phyloP scores from a whole-genome alignment of 2,888 invertebrate genomes.

The Epinotia brunnichana region DNA sequence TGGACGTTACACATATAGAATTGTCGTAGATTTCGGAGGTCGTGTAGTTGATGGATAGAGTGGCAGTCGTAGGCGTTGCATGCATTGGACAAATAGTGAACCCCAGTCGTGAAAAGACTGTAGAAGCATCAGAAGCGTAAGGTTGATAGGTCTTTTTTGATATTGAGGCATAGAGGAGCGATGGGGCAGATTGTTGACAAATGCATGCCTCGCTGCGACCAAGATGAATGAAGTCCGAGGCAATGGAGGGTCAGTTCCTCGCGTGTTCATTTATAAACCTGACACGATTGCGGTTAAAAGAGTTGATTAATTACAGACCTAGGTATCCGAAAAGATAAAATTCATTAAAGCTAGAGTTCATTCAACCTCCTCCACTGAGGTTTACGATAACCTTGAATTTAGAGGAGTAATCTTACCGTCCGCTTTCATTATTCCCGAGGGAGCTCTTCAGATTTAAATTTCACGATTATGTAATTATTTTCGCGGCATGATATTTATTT shows the following conservation, averaged over 20 bases:
- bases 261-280: constrained; percentile 22
- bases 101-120: neutral
- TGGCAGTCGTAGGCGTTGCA: constrained; percentile 45
- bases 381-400: constrained; percentile 8
- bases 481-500: neutral
- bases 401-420: constrained; percentile 9
- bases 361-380: neutral
- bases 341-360: neutral
- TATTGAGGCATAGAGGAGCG: neutral
- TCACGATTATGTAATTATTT: neutral
- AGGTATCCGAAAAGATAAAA: neutral
- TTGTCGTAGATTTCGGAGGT: constrained; percentile 5
- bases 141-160: constrained; percentile 7
- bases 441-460: constrained; percentile 1
- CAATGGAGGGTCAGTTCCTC: constrained; percentile 8
- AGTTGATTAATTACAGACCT: constrained; percentile 19
- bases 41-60: constrained; percentile 44
- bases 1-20: constrained; percentile 16
- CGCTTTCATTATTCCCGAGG: constrained; percentile 9
- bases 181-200: constrained; percentile 46
- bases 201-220: constrained; percentile 42
- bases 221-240: constrained; percentile 42
- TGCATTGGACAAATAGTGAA: constrained; percentile 46
- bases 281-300: constrained; percentile 17
- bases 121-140: neutral